Evolutionary conservation across 2,797 vertebrate genomes (phyloP), one percentile per base, ranked within the genome.

Genomic region (Paramormyrops hopkinsi): DNA sequence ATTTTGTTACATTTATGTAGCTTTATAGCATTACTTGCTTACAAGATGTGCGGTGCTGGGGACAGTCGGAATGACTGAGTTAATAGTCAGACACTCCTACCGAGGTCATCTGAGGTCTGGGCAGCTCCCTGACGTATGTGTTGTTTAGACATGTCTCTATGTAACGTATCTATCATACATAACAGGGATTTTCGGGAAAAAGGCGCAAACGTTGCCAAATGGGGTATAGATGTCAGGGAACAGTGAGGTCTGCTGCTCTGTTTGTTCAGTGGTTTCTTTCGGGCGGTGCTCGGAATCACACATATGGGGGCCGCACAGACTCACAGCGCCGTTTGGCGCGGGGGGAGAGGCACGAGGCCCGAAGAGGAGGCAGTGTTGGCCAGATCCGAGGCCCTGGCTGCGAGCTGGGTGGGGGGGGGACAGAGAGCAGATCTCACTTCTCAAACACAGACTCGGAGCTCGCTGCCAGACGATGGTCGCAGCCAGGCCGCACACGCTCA

Each of bases 321-420:
- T 87, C 54, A 69, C 87, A 83, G 87, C 76, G 50, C 41, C 29
- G 41, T 65, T 48, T 91, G 91, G 91, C 91, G 86, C 53, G 1
- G 51, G 84, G 59, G 76, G 65, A 53, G 6, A 46, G 53, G 44
- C 56, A 6, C 46, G 4, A 65, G 69, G 83, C 50, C 83, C 89
- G 7, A 91, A 88, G 87, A 85, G 88, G 87, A 79, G 95, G 96
- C 96, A 95, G 95, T 95, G 94, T 95, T 97, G 96, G 97, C 97
- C 96, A 95, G 94, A 96, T 95, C 96, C 95, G 94, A 96, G 97
- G 95, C 96, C 96, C 96, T 97, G 95, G 95, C 96, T 96, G 96
- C 95, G 96, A 97, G 92, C 33, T 88, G 69, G 56, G 37, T 19
- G 62, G 62, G 48, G 37, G 41, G 56, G 33, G 89, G 96, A 96